Evolutionary conservation across 2,888 invertebrate species (phyloP).

Genomic region (Buathra laborator): DNA sequence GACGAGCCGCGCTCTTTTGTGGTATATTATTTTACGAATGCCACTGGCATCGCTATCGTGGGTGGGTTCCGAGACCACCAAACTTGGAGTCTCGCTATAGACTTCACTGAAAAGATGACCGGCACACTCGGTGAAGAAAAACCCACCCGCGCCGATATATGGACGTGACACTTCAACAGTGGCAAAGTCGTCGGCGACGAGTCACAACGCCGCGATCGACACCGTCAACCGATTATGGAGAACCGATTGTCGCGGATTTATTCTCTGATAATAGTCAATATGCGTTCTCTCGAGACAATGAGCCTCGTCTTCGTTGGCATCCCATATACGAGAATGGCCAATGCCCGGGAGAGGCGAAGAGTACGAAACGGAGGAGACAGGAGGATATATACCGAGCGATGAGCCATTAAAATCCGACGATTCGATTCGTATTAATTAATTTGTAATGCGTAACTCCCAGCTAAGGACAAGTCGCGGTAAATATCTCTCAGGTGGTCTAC

Average conservation of each 20-base stretch:
- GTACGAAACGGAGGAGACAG: background rate
- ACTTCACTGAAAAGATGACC: slow-evolving; percentile 67
- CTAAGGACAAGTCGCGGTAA: slow-evolving; percentile 23
- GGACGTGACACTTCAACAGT: slow-evolving; percentile 66
- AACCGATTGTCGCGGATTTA: slow-evolving; percentile 68
- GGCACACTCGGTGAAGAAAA: slow-evolving; percentile 65
- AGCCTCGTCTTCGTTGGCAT: slow-evolving; percentile 57
- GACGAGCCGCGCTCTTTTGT: slow-evolving; percentile 7
- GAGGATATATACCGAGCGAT: slow-evolving; percentile 15
- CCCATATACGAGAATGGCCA: slow-evolving; percentile 55
- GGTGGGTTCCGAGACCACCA: slow-evolving; percentile 78
- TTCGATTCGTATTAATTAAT: slow-evolving; percentile 41
- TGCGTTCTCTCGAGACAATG: slow-evolving; percentile 71
- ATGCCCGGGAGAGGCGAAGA: slow-evolving; percentile 40
- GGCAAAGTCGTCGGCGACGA: slow-evolving; percentile 17
- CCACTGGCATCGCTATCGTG: slow-evolving; percentile 79
- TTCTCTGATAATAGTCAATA: slow-evolving; percentile 73
- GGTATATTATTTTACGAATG: slow-evolving; percentile 77
- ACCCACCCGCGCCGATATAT: slow-evolving; percentile 64
- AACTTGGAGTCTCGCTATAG: slow-evolving; percentile 77
- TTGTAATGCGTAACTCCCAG: background rate
- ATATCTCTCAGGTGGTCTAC: slow-evolving; percentile 24
- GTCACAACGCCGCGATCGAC: slow-evolving; percentile 48
- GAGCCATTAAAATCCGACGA: slow-evolving; percentile 40
- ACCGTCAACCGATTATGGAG: slow-evolving; percentile 67